A percentile compares a stretch with the other conserved stretches of the same genome.
phyloP scores from a whole-genome alignment of 2,888 invertebrate species.

The Lymantria dispar region DNA sequence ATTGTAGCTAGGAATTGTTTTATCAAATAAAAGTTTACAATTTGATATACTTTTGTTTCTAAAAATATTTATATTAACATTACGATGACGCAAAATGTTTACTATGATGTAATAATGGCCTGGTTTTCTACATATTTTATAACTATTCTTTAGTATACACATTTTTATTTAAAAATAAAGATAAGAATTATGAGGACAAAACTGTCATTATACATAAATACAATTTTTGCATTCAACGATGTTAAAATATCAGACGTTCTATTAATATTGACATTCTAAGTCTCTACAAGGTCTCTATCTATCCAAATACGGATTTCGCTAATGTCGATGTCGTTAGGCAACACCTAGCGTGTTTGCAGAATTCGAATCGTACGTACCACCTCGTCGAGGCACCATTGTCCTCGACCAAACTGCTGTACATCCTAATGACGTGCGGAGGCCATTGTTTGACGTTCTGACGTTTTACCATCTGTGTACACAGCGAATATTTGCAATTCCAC shows the following conservation, averaged over 20 bases:
- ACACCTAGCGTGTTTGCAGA: slow-evolving; percentile 3
- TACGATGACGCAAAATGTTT: too few species aligned
- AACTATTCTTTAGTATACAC: too few species aligned
- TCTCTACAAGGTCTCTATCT: not conserved
- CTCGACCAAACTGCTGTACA: slow-evolving; percentile 33
- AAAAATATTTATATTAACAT: too few species aligned
- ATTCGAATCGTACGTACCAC: slow-evolving; percentile 9
- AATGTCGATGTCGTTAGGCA: not conserved
- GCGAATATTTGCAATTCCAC: slow-evolving; percentile 35
- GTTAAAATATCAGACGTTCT: not conserved
- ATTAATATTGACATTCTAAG: not conserved
- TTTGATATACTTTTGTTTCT: too few species aligned
- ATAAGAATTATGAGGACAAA: too few species aligned
- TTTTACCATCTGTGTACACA: slow-evolving; percentile 48
- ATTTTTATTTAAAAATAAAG: too few species aligned
- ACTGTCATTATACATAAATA: not conserved
- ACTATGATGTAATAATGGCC: too few species aligned
- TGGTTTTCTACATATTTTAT: too few species aligned
- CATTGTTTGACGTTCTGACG: slow-evolving; percentile 43
- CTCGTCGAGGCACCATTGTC: slow-evolving; percentile 38
- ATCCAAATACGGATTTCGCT: slow-evolving; percentile 2
- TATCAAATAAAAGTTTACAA: too few species aligned
- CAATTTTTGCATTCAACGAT: not conserved
- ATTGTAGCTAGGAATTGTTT: too few species aligned
- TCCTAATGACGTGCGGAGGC: slow-evolving; percentile 42